Conservation (phyloP, 2,797 vertebrate genomes). For the Mormyrops boulengeri region DNA sequence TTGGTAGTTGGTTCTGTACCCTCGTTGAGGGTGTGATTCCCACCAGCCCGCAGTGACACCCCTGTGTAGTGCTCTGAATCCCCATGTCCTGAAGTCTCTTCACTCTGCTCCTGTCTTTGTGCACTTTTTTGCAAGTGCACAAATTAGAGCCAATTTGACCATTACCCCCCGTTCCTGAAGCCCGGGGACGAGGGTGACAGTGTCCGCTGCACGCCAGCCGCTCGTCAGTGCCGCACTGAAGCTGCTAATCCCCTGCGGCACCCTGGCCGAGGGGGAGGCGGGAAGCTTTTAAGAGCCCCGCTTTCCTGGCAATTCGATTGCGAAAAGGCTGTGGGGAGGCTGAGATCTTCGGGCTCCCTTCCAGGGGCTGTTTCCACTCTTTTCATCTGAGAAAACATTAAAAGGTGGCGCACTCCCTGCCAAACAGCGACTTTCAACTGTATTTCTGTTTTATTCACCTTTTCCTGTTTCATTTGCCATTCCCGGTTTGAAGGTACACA, state of each 20-base stretch:
- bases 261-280: background rate
- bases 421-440: background rate
- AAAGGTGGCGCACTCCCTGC: background rate
- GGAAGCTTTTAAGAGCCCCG: conserved; percentile 11
- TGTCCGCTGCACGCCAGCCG: background rate
- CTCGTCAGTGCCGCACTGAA: background rate
- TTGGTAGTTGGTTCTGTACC: background rate
- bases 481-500: background rate
- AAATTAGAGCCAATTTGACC: conserved; percentile 28
- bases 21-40: background rate
- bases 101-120: background rate
- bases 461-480: background rate
- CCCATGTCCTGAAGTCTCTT: background rate
- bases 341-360: conserved; percentile 6
- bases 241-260: background rate
- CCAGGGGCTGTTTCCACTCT: background rate
- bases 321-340: background rate
- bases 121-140: background rate
- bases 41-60: background rate
- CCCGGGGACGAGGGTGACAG: conserved; percentile 8
- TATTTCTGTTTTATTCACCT: conserved; percentile 2
- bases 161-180: conserved; percentile 23
- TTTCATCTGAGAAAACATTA: conserved; percentile 9
- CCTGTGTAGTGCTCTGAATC: background rate
- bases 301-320: conserved; percentile 9